A percentile compares a stretch with the other conserved stretches of the same genome.
Evolutionary conservation across 2,113 vertebrate genomes (phyloP).

Genomic region (Phoenicopterus ruber): DNA sequence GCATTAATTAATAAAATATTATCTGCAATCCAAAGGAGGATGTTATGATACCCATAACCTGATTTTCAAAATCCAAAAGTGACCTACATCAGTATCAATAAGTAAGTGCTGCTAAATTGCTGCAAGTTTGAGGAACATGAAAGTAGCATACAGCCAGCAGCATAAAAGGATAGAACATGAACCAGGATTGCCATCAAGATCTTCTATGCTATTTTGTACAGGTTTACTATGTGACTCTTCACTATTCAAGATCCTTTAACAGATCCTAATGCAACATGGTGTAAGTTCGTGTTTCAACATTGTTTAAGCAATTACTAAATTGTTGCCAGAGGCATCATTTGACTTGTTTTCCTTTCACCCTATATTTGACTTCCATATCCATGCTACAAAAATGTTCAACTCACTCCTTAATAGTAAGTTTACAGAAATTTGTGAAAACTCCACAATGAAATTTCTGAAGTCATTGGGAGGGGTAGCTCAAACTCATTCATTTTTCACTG

Average conservation of each 20-base stretch:
- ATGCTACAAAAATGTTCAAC: neutral
- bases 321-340: neutral
- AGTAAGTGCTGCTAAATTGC: neutral
- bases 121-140: neutral
- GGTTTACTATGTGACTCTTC: neutral
- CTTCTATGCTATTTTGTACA: neutral
- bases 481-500: neutral
- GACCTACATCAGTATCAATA: neutral
- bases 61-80: neutral
- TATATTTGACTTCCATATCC: neutral
- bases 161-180: neutral
- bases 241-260: neutral
- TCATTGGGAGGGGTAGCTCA: neutral
- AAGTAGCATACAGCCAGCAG: fast-evolving
- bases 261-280: neutral
- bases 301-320: neutral
- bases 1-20: neutral
- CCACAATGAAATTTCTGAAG: neutral
- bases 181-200: fast-evolving
- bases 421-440: neutral
- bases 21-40: neutral
- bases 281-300: neutral
- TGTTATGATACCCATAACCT: neutral
- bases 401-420: neutral
- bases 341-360: neutral